These are phyloP conservation scores for Sarcophaga variegata DNA, from an alignment of 2,888 invertebrate genomes.

Conservation along the genomic window DNA sequence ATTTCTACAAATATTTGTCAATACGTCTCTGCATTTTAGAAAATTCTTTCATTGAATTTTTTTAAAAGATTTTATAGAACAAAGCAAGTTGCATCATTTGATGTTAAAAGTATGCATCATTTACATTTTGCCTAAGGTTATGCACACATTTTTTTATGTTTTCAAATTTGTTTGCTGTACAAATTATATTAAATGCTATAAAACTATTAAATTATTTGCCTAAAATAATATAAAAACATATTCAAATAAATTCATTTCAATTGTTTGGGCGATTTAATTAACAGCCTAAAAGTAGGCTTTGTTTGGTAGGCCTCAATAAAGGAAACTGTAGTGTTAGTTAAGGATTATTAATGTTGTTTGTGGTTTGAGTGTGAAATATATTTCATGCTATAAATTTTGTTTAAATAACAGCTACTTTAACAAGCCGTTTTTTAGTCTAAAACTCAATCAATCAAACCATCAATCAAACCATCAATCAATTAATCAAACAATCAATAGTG, in stretches of 20 bases:
- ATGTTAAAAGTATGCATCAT: no score
- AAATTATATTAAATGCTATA: no score
- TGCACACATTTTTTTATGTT: no score
- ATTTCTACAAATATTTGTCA: background rate
- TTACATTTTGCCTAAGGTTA: no score
- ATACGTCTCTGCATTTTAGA: constrained; percentile 4
- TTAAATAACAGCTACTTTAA: constrained; percentile 47
- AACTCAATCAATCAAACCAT: constrained; percentile 51
- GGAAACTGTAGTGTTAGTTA: no score
- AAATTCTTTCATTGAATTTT: background rate
- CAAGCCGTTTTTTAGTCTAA: constrained; percentile 42
- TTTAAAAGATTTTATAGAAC: no score
- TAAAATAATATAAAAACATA: constrained; percentile 18
- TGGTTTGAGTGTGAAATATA: constrained; percentile 6
- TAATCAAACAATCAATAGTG: background rate
- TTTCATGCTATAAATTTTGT: constrained; percentile 50
- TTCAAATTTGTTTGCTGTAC: no score
- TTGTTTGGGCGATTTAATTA: background rate
- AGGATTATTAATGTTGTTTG: background rate
- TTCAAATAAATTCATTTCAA: constrained; percentile 5
- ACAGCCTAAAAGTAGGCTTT: constrained; percentile 7
- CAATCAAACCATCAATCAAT: constrained; percentile 32
- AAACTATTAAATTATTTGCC: constrained; percentile 7
- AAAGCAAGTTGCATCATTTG: no score
- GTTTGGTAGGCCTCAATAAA: no score